A percentile compares a stretch with the other conserved stretches of the same genome.
These are phyloP conservation scores for Pangasius sanitwongsei DNA, from an alignment of 2,797 vertebrate species.

Conservation along the genomic window DNA sequence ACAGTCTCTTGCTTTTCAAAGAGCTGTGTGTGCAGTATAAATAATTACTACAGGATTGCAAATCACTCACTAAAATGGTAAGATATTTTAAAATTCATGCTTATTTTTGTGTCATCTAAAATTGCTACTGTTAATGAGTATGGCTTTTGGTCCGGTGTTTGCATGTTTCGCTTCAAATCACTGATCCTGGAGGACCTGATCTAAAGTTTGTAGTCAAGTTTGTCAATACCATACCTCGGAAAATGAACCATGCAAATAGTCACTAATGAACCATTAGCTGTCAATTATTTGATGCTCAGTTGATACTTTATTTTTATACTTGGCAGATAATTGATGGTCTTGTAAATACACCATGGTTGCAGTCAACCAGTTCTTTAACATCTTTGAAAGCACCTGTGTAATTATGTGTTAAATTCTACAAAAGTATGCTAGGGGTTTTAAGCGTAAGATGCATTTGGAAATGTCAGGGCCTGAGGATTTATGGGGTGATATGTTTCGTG, in stretches of 20 bases:
- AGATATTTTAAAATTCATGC: background rate
- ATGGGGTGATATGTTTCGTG: constrained; percentile 66
- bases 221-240: background rate
- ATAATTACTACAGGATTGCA: background rate
- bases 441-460: constrained; percentile 68
- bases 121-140: background rate
- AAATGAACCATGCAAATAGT: constrained; percentile 19
- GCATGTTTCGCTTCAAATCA: background rate
- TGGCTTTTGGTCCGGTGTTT: background rate
- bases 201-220: background rate
- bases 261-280: constrained; percentile 51
- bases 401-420: constrained; percentile 67
- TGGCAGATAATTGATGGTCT: constrained; percentile 70
- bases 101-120: constrained; percentile 4
- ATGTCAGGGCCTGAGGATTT: constrained; percentile 73
- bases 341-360: constrained; percentile 69
- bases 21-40: background rate
- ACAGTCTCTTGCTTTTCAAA: constrained; percentile 26
- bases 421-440: constrained; percentile 56
- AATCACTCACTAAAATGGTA: background rate
- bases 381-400: constrained; percentile 62
- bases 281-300: constrained; percentile 71
- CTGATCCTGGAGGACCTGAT: background rate
- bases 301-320: constrained; percentile 66
- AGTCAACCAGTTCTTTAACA: constrained; percentile 45